Conservation (phyloP, 2,888 invertebrate species). For the Pandemis cinnamomeana region DNA sequence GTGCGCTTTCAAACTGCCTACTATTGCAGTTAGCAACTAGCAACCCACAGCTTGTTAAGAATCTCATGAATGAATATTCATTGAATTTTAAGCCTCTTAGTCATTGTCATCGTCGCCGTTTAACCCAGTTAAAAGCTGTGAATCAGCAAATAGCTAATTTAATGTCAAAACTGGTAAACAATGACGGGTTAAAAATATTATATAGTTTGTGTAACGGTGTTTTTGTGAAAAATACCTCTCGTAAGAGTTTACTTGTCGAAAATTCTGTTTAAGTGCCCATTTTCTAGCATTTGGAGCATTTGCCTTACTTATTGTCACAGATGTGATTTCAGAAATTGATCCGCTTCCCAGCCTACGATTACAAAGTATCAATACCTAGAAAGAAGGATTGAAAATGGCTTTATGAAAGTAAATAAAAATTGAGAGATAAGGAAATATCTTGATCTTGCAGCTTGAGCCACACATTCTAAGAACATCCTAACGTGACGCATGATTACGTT, state of each 20-base stretch:
- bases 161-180: neutral
- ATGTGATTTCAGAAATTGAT: too few species aligned
- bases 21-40: slow-evolving; percentile 12
- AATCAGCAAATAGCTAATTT: slow-evolving; percentile 22
- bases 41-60: slow-evolving; percentile 25
- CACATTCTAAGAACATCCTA: neutral
- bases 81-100: slow-evolving; percentile 30
- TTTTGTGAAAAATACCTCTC: neutral
- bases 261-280: too few species aligned
- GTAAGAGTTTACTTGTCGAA: too few species aligned
- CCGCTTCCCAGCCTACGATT: neutral
- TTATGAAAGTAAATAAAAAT: neutral
- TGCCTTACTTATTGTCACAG: too few species aligned
- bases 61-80: slow-evolving; percentile 33
- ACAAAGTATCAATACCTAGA: neutral
- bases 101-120: slow-evolving; percentile 27
- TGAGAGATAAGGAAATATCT: slow-evolving; percentile 4
- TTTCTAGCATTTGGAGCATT: too few species aligned
- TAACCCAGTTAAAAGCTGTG: slow-evolving; percentile 37
- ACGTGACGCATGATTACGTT: slow-evolving; percentile 4
- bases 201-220: neutral
- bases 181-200: neutral
- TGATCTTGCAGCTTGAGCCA: neutral
- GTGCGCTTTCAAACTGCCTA: slow-evolving; percentile 1
- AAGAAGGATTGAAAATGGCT: neutral